phyloP scores from a whole-genome alignment of 2,113 vertebrate genomes.

The Acanthisitta chloris region DNA sequence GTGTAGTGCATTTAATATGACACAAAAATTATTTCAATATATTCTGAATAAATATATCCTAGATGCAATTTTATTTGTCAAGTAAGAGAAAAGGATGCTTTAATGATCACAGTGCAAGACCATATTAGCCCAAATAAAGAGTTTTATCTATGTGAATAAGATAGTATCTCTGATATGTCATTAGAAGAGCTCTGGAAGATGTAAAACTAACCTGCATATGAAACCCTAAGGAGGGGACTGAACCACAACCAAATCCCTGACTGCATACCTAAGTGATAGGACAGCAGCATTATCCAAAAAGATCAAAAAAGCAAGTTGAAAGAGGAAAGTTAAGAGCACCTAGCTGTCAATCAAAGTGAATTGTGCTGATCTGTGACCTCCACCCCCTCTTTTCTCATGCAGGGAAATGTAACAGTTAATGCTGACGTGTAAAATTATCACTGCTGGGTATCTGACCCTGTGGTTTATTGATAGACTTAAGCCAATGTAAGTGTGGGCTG shows the following conservation, averaged over 20 bases:
- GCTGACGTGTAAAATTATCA: conserved; percentile 44
- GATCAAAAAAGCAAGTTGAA: conserved; percentile 26
- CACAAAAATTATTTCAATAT: neutral
- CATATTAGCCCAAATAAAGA: neutral
- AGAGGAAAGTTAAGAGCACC: conserved; percentile 8
- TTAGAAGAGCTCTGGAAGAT: neutral
- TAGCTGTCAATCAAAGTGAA: conserved; percentile 40
- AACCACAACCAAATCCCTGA: conserved; percentile 5
- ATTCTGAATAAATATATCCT: neutral
- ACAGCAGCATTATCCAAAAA: neutral
- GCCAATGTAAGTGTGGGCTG: conserved; percentile 34
- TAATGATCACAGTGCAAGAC: neutral
- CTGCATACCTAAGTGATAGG: conserved; percentile 45
- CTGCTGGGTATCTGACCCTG: conserved; percentile 32
- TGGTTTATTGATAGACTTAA: conserved; percentile 50
- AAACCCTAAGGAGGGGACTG: neutral
- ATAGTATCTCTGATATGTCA: neutral
- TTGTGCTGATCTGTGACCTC: conserved; percentile 57
- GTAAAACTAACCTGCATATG: neutral
- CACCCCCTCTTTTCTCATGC: conserved; percentile 62
- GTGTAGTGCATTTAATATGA: neutral
- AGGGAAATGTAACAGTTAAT: conserved; percentile 44
- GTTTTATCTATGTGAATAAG: neutral
- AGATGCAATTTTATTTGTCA: neutral
- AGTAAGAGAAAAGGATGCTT: neutral